Percentiles rank a stretch among this genome's conserved stretches.
These are phyloP conservation scores for Emydura subglobosa DNA, from an alignment of 2,113 vertebrate genomes.

Conservation along the genomic window DNA sequence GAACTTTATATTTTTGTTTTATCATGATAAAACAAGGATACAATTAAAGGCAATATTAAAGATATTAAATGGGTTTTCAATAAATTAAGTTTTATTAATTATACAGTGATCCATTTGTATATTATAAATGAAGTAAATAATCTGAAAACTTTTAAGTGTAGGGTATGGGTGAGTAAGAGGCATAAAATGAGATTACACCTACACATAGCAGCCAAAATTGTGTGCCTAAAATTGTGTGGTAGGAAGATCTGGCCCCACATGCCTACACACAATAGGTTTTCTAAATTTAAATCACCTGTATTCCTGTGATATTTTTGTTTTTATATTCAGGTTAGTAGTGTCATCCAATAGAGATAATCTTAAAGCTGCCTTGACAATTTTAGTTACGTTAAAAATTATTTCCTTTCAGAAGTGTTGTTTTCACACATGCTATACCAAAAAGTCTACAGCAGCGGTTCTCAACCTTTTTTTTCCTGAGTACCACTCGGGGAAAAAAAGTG, in stretches of 20 bases:
- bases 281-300: background rate
- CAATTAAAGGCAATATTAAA: background rate
- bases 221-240: background rate
- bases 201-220: background rate
- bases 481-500: no score
- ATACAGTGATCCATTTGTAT: background rate
- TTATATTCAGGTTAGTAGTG: background rate
- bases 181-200: background rate
- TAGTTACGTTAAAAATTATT: background rate
- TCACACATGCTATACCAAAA: background rate
- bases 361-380: background rate
- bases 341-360: background rate
- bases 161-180: background rate
- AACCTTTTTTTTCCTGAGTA: no score
- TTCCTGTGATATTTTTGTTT: background rate
- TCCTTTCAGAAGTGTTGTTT: background rate
- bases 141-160: background rate
- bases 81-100: no score
- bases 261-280: background rate
- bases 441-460: no score
- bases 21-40: background rate
- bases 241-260: background rate
- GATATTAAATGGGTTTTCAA: background rate
- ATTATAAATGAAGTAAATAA: background rate
- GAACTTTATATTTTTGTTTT: background rate